Conservation (phyloP, 2,113 vertebrate species). For the Melanocharis versteri region DNA sequence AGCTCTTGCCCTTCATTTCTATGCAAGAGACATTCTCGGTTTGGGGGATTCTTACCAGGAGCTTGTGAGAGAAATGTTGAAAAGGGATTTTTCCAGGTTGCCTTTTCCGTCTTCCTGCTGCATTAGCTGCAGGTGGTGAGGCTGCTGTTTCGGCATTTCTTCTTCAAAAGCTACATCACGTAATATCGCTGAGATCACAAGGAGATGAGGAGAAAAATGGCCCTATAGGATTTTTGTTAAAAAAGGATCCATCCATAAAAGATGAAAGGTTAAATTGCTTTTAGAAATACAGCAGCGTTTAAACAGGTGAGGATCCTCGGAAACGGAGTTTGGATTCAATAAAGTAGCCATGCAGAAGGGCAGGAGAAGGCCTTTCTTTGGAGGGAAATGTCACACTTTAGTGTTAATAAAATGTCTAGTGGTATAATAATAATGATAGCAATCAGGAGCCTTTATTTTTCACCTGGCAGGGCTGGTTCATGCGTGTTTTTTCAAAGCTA, state of each 20-base stretch:
- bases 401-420: slow-evolving; percentile 59
- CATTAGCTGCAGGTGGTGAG: slow-evolving; percentile 64
- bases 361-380: slow-evolving; percentile 60
- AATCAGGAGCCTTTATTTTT: slow-evolving; percentile 66
- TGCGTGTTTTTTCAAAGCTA: slow-evolving; percentile 56
- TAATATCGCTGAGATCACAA: slow-evolving; percentile 66
- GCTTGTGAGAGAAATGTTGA: slow-evolving; percentile 63
- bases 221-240: slow-evolving; percentile 67
- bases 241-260: slow-evolving; percentile 66
- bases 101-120: slow-evolving; percentile 50
- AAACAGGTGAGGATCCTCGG: slow-evolving; percentile 62
- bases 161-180: slow-evolving; percentile 68
- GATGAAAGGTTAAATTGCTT: slow-evolving; percentile 70
- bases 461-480: slow-evolving; percentile 52
- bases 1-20: slow-evolving; percentile 37
- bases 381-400: slow-evolving; percentile 63
- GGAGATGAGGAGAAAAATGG: slow-evolving; percentile 65
- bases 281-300: slow-evolving; percentile 62
- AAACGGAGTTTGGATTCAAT: slow-evolving; percentile 61
- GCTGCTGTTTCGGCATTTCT: slow-evolving; percentile 69
- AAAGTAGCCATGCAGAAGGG: slow-evolving; percentile 58
- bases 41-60: slow-evolving; percentile 54
- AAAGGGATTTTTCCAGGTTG: slow-evolving; percentile 67
- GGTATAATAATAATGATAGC: slow-evolving; percentile 55
- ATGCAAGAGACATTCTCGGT: slow-evolving; percentile 38